Evolutionary conservation across 2,113 vertebrate species (phyloP).

Genomic region (Entelurus aequoreus): DNA sequence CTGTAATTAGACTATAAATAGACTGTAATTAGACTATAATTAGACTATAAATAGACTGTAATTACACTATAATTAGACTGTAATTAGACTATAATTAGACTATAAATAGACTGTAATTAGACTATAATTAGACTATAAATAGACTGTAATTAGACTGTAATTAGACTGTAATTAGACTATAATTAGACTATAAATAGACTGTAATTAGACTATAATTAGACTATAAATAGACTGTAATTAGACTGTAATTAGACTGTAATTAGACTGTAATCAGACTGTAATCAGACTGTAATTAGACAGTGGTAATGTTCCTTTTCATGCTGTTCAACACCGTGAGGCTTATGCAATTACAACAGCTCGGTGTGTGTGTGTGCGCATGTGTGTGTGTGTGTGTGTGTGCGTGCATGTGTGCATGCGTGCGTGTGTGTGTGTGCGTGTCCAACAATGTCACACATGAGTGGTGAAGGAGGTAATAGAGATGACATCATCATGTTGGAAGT

Average conservation of each 20-base stretch:
- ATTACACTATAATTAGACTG: conserved; percentile 29
- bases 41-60: no score
- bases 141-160: conserved; percentile 55
- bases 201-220: no score
- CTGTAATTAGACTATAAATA: conserved; percentile 62
- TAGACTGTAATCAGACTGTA: no score
- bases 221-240: no score
- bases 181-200: no score
- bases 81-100: no score
- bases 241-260: no score
- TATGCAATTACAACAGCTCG: conserved; percentile 42
- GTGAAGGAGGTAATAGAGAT: conserved; percentile 55
- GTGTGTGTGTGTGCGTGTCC: conserved; percentile 23
- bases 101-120: no score
- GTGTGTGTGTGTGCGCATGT: conserved; percentile 11
- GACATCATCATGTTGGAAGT: no score
- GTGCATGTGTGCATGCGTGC: conserved; percentile 12
- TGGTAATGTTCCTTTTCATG: conserved; percentile 46
- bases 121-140: conserved; percentile 10
- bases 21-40: no score
- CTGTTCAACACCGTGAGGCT: conserved; percentile 45
- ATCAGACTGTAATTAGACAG: conserved; percentile 60
- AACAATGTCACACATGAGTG: conserved; percentile 61
- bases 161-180: no score
- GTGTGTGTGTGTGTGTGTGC: conserved; percentile 21